A percentile compares a stretch with the other conserved stretches of the same genome.
Conservation (phyloP, 2,888 invertebrate species). For the Drosophila prolongata region DNA sequence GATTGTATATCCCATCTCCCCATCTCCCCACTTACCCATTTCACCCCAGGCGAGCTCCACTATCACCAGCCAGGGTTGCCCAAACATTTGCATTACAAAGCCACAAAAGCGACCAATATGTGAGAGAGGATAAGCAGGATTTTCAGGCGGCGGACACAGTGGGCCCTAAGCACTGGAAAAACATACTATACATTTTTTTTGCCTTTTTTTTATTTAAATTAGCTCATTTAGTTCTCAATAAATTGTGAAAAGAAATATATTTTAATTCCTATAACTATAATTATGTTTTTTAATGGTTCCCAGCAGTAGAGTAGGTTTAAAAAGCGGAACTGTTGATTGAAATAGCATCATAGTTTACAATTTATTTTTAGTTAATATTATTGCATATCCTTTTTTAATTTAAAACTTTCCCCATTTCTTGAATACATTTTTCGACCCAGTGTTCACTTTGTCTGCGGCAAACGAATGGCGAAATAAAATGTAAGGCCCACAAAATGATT, state of each 20-base stretch:
- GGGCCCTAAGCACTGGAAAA: conserved; percentile 4
- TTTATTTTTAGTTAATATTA: too few relatives aligned
- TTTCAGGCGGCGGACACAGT: conserved; percentile 39
- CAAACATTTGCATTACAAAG: conserved; percentile 40
- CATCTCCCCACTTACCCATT: neutral
- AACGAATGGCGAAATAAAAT: conserved; percentile 53
- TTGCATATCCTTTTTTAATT: neutral
- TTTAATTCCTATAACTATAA: too few relatives aligned
- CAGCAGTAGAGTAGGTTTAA: too few relatives aligned
- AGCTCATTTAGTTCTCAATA: neutral
- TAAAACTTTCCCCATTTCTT: neutral
- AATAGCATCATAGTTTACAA: too few relatives aligned
- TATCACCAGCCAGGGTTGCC: conserved; percentile 48
- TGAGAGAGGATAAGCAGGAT: conserved; percentile 10
- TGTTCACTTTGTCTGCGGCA: conserved; percentile 9
- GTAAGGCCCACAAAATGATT: conserved; percentile 68
- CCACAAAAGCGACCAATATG: conserved; percentile 42
- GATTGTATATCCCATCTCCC: conserved; percentile 7
- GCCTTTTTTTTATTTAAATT: conserved; percentile 16
- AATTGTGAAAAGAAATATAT: neutral
- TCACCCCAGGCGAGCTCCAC: conserved; percentile 55
- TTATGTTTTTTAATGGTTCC: too few relatives aligned
- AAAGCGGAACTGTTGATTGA: too few relatives aligned
- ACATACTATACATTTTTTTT: neutral
- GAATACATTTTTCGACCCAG: conserved; percentile 2